Evolutionary conservation across 2,113 vertebrate species (phyloP).

Genomic region (Excalfactoria chinensis): DNA sequence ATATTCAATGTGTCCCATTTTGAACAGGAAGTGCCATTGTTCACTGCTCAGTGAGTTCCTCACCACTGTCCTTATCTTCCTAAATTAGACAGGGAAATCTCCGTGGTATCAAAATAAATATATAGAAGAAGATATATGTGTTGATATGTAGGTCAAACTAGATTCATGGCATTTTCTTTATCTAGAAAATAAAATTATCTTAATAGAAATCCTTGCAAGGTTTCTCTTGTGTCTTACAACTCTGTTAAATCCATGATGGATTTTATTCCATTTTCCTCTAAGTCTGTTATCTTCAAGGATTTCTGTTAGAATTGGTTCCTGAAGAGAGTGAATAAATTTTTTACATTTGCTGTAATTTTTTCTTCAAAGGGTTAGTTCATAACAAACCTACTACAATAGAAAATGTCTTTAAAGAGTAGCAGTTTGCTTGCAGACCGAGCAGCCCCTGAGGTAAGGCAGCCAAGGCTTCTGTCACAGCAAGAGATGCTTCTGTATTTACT

Average conservation of each 20-base stretch:
- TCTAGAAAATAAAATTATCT: constrained; percentile 35
- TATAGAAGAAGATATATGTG: background rate
- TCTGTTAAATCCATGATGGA: background rate
- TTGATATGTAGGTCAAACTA: background rate
- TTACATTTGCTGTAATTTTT: constrained; percentile 34
- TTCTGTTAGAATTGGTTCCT: constrained; percentile 26
- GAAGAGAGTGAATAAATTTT: constrained; percentile 3
- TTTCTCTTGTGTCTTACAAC: background rate
- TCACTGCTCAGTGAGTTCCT: background rate
- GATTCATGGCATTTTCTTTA: constrained; percentile 21
- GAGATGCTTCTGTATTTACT: background rate
- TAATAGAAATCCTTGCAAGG: constrained; percentile 7
- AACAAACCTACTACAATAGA: constrained; percentile 1
- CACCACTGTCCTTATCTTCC: background rate
- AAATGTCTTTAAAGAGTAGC: constrained; percentile 24
- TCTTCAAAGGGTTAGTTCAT: constrained; percentile 20
- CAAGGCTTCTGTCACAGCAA: background rate
- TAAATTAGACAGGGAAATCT: background rate
- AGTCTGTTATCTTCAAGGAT: constrained; percentile 32
- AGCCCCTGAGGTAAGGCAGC: constrained; percentile 22
- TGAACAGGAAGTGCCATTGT: background rate
- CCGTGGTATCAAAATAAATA: background rate
- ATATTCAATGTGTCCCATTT: background rate
- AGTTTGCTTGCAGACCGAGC: background rate
- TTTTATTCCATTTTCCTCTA: background rate